Evolutionary conservation across 2,113 vertebrate species (phyloP), one percentile per base, ranked within the genome.

Genomic region (Aix galericulata): DNA sequence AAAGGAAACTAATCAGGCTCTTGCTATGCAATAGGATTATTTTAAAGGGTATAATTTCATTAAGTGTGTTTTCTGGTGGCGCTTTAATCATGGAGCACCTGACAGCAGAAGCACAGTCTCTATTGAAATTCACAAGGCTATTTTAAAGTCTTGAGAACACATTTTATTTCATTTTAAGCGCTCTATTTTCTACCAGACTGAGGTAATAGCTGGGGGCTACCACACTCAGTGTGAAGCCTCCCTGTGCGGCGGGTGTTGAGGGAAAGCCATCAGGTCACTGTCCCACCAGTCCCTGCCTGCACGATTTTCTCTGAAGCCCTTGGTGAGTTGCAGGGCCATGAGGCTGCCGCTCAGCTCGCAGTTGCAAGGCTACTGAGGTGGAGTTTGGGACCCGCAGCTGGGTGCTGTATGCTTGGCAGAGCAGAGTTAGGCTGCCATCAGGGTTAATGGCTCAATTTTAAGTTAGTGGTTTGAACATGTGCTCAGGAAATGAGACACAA

Each of bases 301-400:
- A 36, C 0, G 0, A 0, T 2, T 22, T 8, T 21, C 34, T 46
- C 8, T 25, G 1, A 32, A 36, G 20, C 29, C 17, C 40, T 14
- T 21, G 13, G 32, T 6, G 44, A 34, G 26, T 48, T 31, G 10
- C 4, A 15, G 59, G 17, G 15, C 55, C 3, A 7, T 1, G 4
- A 56, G 32, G 40, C 40, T 69, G 32, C 26, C 27, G 56, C 26
- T 3, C 55, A 21, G 7, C 10, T 42, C 3, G 8, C 25, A 27
- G 40, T 20, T 26, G 27, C 64, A 31, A 10, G 40, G 58, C 48
- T 59, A 2, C 53, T 11, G 26, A 11, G 8, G 3, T 4, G 38
- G 60, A 64, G 52, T 13, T 13, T 46, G 71, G 73, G 66, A 67
- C 22, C 11, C 58, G 60, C 6, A 36, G 25, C 17, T 66, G 38